Evolutionary conservation across 2,888 invertebrate species (phyloP), one percentile per base, ranked within the genome.

Genomic region (Diadegma fenestrale): DNA sequence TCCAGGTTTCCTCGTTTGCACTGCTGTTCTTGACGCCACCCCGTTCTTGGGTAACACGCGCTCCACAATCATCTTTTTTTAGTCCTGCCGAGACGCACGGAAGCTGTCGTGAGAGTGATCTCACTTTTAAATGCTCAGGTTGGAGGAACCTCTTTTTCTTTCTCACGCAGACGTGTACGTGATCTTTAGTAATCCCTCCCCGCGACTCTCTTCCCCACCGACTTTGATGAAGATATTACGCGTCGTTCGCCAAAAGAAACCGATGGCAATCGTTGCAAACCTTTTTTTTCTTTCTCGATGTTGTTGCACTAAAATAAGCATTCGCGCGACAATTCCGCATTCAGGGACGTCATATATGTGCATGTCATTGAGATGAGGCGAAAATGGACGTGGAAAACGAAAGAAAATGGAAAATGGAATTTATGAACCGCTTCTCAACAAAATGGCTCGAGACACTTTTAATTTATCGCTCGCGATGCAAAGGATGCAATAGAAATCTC

Each of bases 181-280:
- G 71, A 63, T 69, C 78, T 58, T 68, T n/a, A 66, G 79, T 77
- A 58, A 76, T 71, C 72, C 41, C 48, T 68, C 79, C 33, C 4
- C 71, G 30, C 72, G n/a, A n/a, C 72, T 51, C 33, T 80, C 54
- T 64, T 84, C 68, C 64, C 80, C 78, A 63, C 58, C 45, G 51
- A 76, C 69, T 37, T 69, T 84, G 78, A 87, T 87, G 84, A 87
- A 87, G 87, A 84, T 78, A 73, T 87, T 80, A 45, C 45, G 68
- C 22, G 54, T 17, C 48, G 41, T 12, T 61, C 63, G 8, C 51
- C 19, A 30, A 72, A 68, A 45, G 48, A 80, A 71, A 58, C 14
- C 4, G 26, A 58, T 26, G 26, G 5, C 26, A 26, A 58, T 58
- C 58, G 58, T 58, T 26, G 14, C 1, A 58, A 10, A 14, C 26